phyloP scores from a whole-genome alignment of 2,888 invertebrate genomes.

The Eilema sororculum region DNA sequence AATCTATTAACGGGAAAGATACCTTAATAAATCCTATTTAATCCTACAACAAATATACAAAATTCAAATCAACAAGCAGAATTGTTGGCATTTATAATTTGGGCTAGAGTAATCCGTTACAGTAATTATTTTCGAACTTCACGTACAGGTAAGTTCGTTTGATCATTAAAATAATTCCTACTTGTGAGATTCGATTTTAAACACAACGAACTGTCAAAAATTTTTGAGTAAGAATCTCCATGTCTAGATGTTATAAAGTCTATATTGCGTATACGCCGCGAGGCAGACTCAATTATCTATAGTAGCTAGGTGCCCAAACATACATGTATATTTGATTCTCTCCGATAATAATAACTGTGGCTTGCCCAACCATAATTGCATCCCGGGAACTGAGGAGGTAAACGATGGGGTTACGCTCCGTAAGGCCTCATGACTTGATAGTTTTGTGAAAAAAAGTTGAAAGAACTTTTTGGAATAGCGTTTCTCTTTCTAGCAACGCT shows the following conservation, averaged over 20 bases:
- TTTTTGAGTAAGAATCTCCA: background rate
- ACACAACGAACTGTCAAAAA: background rate
- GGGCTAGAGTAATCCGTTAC: no score
- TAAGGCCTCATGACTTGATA: slow-evolving; percentile 74
- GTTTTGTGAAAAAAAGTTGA: slow-evolving; percentile 65
- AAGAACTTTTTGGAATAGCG: slow-evolving; percentile 33
- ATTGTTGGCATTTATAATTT: no score
- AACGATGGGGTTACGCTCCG: slow-evolving; percentile 78
- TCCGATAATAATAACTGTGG: slow-evolving; percentile 62
- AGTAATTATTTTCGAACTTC: no score
- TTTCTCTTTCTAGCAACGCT: slow-evolving; percentile 56
- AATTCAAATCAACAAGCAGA: no score
- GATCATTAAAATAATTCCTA: no score
- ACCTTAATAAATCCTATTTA: background rate
- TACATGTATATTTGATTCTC: slow-evolving; percentile 61
- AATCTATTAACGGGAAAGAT: background rate
- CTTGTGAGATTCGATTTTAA: no score
- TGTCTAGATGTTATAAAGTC: background rate
- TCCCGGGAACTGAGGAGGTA: slow-evolving; percentile 79
- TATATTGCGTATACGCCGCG: slow-evolving; percentile 45
- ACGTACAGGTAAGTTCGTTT: no score
- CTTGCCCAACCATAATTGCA: slow-evolving; percentile 74
- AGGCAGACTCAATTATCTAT: slow-evolving; percentile 61
- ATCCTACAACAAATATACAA: no score
- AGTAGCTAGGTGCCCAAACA: slow-evolving; percentile 34